A percentile compares a stretch with the other conserved stretches of the same genome.
These are phyloP conservation scores for Cetoscarus ocellatus DNA, from an alignment of 2,797 vertebrate genomes.

Conservation along the genomic window DNA sequence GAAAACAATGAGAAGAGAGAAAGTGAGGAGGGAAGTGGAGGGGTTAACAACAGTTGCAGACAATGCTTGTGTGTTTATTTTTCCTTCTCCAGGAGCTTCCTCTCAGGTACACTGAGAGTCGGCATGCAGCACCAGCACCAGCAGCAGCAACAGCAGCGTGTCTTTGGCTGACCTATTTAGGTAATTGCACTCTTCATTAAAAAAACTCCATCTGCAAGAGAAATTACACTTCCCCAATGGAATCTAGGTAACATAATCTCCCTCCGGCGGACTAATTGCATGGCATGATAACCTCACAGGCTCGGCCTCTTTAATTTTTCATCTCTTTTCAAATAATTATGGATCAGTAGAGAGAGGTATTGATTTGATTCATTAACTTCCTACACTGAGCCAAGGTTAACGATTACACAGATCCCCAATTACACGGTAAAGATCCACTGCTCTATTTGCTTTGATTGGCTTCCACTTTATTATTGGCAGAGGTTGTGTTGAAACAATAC, in stretches of 20 bases:
- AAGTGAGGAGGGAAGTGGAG: constrained; percentile 38
- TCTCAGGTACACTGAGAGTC: constrained; percentile 83
- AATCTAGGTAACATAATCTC: constrained; percentile 99
- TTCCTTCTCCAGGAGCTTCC: constrained; percentile 73
- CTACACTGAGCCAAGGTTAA: constrained; percentile 96
- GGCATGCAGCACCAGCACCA: constrained; percentile 63
- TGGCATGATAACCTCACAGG: constrained; percentile 95
- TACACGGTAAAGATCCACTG: constrained; percentile 88
- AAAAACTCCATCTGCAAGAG: constrained; percentile 92
- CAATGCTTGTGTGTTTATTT: constrained; percentile 35
- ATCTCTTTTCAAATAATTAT: constrained; percentile 99
- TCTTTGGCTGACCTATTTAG: constrained; percentile 93
- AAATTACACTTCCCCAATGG: constrained; percentile 95
- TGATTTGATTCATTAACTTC: constrained; percentile 99
- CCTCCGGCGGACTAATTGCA: constrained; percentile 97
- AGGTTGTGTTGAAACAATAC: constrained; percentile 77
- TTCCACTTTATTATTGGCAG: constrained; percentile 87
- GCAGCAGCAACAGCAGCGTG: constrained; percentile 73
- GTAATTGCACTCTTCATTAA: constrained; percentile 94
- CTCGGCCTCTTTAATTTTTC: constrained; percentile 97
- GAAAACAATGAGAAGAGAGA: constrained; percentile 35
- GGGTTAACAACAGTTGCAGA: constrained; percentile 71
- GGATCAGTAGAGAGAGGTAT: constrained; percentile 98
- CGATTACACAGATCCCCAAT: constrained; percentile 97
- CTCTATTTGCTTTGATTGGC: constrained; percentile 91